Percentiles rank a stretch among this genome's conserved stretches.
These are phyloP conservation scores for Anodontia alba DNA, from an alignment of 2,888 invertebrate species.

Conservation along the genomic window DNA sequence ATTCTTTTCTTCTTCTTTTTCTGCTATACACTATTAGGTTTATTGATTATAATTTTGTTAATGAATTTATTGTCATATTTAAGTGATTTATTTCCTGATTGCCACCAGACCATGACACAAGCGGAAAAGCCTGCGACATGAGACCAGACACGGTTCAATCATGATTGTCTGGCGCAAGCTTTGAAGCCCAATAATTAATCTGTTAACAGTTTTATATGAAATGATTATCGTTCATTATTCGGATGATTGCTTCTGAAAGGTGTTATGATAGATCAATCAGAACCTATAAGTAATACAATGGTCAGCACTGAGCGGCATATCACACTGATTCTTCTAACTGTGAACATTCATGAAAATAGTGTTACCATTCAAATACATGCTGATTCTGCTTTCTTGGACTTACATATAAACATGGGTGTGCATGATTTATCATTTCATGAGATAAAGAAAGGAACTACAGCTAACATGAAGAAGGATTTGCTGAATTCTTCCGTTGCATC, in stretches of 20 bases:
- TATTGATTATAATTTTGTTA: background rate
- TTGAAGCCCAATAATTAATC: constrained; percentile 2
- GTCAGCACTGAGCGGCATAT: background rate
- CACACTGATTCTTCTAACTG: background rate
- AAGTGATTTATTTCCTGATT: constrained; percentile 4
- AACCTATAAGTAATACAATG: background rate
- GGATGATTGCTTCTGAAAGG: constrained; percentile 1
- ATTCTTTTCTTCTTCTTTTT: too few species aligned
- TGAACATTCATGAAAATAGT: too few species aligned
- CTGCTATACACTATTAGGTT: too few species aligned
- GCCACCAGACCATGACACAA: constrained; percentile 12
- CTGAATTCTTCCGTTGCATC: background rate
- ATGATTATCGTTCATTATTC: constrained; percentile 14
- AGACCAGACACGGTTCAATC: constrained; percentile 17
- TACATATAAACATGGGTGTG: background rate
- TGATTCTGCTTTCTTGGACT: too few species aligned
- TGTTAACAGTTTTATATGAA: constrained; percentile 16
- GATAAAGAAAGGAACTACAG: background rate
- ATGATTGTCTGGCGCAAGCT: background rate
- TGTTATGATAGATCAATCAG: background rate
- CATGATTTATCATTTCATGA: constrained; percentile 6
- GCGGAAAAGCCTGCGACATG: constrained; percentile 3
- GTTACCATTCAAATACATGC: too few species aligned
- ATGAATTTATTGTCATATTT: background rate
- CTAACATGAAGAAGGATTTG: background rate